Conservation (phyloP, 1,140 invertebrate genomes). For the Anadara kagoshimensis region DNA sequence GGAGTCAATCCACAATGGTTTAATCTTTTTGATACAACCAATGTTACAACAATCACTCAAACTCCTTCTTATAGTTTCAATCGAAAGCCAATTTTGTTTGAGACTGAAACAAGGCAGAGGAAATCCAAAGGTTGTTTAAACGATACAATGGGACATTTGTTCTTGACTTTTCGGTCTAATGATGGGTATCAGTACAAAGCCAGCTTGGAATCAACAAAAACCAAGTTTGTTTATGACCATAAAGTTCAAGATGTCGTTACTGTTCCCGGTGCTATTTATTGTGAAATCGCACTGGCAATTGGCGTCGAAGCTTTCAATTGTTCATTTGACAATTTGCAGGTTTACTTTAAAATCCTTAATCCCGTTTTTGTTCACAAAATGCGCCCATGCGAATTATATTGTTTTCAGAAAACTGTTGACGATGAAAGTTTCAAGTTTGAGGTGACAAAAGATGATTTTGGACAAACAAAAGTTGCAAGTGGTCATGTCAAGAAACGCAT, state of each 20-base stretch:
- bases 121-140: too few relatives aligned
- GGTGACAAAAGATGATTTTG: neutral
- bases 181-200: too few relatives aligned
- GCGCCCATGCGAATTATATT: neutral
- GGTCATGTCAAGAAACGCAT: neutral
- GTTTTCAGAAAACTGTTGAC: neutral
- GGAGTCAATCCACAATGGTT: too few relatives aligned
- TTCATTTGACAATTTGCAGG: too few relatives aligned
- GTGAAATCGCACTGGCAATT: neutral
- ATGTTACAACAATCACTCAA: too few relatives aligned
- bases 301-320: neutral
- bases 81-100: too few relatives aligned
- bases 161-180: too few relatives aligned
- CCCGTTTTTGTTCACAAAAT: neutral
- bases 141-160: too few relatives aligned
- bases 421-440: neutral
- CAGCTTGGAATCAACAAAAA: too few relatives aligned
- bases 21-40: too few relatives aligned
- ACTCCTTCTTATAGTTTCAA: too few relatives aligned
- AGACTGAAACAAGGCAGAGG: too few relatives aligned
- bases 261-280: constrained; percentile 4
- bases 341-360: neutral
- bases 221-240: constrained; percentile 1
- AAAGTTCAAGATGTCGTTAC: neutral
- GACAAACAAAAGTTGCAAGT: neutral